Percentiles rank a stretch among this genome's conserved stretches.
These are phyloP conservation scores for Corythornis madagascariensis DNA, from an alignment of 2,113 vertebrate species.

Conservation along the genomic window DNA sequence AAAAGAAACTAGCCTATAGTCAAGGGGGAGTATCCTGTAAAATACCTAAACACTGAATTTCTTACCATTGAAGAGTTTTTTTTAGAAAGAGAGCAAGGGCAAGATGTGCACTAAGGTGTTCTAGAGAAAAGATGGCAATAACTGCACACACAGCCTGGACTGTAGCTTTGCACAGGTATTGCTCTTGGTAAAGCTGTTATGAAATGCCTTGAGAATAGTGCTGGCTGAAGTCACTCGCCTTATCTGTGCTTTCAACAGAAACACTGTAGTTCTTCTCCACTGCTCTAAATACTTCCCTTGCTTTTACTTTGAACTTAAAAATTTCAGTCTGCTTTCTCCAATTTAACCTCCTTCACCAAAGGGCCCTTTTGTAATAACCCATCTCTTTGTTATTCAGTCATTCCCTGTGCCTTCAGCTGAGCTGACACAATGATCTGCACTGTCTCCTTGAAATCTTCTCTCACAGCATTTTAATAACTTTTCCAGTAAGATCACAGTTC, in stretches of 20 bases:
- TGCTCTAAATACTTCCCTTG: not conserved
- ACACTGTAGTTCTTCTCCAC: not conserved
- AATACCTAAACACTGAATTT: not conserved
- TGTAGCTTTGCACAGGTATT: not conserved
- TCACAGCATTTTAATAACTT: not conserved
- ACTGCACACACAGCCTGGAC: not conserved
- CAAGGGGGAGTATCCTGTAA: not conserved
- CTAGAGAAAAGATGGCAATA: not conserved
- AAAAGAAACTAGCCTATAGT: too few species aligned
- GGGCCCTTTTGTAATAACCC: not conserved
- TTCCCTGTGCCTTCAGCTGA: not conserved
- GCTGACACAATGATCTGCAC: not conserved
- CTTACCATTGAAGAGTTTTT: not conserved
- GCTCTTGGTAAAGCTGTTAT: not conserved
- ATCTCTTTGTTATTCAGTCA: not conserved
- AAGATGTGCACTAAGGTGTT: not conserved
- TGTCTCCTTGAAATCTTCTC: not conserved
- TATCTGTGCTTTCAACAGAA: not conserved
- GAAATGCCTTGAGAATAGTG: not conserved
- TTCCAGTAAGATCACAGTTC: not conserved
- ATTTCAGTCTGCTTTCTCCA: not conserved
- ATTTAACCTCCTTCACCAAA: not conserved
- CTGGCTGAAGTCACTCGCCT: not conserved
- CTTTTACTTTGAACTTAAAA: not conserved
- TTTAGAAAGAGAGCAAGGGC: rapidly evolving